These are phyloP conservation scores for Drosophila leonis DNA, from an alignment of 2,888 invertebrate species.

Conservation along the genomic window DNA sequence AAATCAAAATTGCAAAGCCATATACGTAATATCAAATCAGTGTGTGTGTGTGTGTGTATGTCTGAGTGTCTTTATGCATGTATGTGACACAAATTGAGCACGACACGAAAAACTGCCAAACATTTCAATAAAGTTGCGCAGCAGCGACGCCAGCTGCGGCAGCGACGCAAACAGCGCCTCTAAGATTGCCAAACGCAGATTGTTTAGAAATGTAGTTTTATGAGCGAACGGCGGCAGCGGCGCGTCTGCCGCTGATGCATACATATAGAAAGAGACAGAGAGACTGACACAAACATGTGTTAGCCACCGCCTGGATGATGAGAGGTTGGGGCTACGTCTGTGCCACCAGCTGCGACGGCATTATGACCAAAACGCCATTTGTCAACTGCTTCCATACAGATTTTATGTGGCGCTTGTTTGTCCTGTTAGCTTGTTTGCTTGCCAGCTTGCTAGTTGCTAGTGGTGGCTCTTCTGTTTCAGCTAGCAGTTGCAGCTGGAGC, in stretches of 20 bases:
- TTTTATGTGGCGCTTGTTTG: slow-evolving; percentile 53
- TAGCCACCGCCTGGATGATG: slow-evolving; percentile 17
- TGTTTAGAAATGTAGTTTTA: slow-evolving; percentile 80
- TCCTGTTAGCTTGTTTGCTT: slow-evolving; percentile 53
- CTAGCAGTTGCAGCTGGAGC: slow-evolving; percentile 14
- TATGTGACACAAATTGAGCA: slow-evolving; percentile 75
- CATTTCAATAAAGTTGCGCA: slow-evolving; percentile 79
- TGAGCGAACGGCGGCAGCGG: slow-evolving; percentile 48
- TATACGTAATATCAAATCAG: slow-evolving; percentile 43
- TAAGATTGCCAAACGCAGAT: slow-evolving; percentile 79
- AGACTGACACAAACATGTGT: slow-evolving; percentile 62
- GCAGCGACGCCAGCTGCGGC: slow-evolving; percentile 53
- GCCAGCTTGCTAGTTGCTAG: slow-evolving; percentile 43
- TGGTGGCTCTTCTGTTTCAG: slow-evolving; percentile 20
- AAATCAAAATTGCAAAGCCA: slow-evolving; percentile 73
- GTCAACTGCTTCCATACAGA: slow-evolving; percentile 65
- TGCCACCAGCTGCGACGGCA: slow-evolving; percentile 65
- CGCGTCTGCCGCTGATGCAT: slow-evolving; percentile 44
- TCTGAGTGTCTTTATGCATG: slow-evolving; percentile 17
- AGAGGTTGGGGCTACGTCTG: slow-evolving; percentile 1
- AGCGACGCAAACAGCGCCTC: slow-evolving; percentile 22
- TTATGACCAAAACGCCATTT: slow-evolving; percentile 75
- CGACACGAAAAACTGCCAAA: slow-evolving; percentile 78
- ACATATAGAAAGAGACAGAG: neutral
- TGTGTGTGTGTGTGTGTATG: slow-evolving; percentile 12